A percentile compares a stretch with the other conserved stretches of the same genome.
phyloP scores from a whole-genome alignment of 2,888 invertebrate species.

The Halictus ligatus region DNA sequence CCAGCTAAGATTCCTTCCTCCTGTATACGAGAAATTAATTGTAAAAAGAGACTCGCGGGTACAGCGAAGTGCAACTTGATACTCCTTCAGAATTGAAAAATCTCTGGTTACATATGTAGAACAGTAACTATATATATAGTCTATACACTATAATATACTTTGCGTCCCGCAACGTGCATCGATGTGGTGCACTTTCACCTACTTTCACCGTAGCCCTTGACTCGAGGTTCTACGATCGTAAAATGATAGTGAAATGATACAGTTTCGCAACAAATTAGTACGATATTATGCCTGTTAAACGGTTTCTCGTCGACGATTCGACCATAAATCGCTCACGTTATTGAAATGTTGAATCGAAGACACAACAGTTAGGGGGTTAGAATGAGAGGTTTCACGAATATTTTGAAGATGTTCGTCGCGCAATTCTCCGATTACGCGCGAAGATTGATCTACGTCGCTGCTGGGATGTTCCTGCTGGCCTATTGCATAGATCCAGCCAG shows the following conservation, averaged over 20 bases:
- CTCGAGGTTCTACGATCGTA: background rate
- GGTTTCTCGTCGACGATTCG: background rate
- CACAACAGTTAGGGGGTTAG: slow-evolving; percentile 62
- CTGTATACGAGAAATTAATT: background rate
- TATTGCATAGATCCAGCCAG: slow-evolving; percentile 81
- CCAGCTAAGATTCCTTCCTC: background rate
- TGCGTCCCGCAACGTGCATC: background rate
- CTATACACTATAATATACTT: no score
- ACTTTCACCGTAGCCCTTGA: background rate
- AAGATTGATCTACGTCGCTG: slow-evolving; percentile 72
- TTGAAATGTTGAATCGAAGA: slow-evolving; percentile 31
- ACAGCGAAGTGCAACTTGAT: background rate
- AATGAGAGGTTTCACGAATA: slow-evolving; percentile 62
- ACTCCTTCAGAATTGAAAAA: background rate
- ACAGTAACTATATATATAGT: background rate
- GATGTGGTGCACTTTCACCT: background rate
- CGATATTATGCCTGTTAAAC: background rate
- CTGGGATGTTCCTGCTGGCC: slow-evolving; percentile 72
- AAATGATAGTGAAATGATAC: slow-evolving; percentile 19
- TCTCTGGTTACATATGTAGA: background rate
- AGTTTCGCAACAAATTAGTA: background rate
- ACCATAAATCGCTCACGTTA: background rate
- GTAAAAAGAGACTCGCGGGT: background rate
- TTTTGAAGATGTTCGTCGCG: slow-evolving; percentile 63
- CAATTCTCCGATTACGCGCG: slow-evolving; percentile 76